Evolutionary conservation across 2,113 vertebrate species (phyloP).

Genomic region (Takifugu flavidus): DNA sequence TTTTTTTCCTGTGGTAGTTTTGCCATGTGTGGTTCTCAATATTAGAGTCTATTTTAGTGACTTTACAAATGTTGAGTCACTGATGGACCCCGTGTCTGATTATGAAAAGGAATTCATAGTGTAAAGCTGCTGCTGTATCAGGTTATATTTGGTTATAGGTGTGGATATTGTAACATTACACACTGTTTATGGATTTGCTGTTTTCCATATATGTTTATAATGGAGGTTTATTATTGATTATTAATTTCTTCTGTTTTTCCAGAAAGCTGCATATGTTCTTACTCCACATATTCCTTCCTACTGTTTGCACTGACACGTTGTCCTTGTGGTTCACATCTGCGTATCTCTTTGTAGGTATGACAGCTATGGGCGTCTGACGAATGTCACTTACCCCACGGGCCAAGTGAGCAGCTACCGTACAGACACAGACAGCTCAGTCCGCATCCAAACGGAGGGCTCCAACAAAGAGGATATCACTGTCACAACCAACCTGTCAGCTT

Average conservation of each 20-base stretch:
- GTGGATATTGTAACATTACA: conserved; percentile 14
- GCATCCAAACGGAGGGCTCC: conserved; percentile 89
- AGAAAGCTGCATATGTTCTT: too few relatives aligned
- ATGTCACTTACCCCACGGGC: conserved; percentile 95
- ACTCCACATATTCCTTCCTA: too few relatives aligned
- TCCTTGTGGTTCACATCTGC: conserved; percentile 19
- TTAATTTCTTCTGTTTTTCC: too few relatives aligned
- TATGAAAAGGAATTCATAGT: not conserved
- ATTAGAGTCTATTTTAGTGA: not conserved
- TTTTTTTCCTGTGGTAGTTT: conserved; percentile 6
- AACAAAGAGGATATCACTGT: conserved; percentile 94
- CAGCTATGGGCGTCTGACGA: conserved; percentile 92
- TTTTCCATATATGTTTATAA: too few relatives aligned
- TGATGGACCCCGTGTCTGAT: not conserved
- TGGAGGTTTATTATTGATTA: too few relatives aligned
- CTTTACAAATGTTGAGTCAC: not conserved
- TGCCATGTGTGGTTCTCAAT: not conserved
- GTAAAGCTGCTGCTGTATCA: conserved; percentile 1
- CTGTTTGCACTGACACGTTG: conserved; percentile 5
- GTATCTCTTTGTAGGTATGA: conserved; percentile 81
- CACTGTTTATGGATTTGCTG: too few relatives aligned
- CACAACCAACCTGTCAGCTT: conserved; percentile 95
- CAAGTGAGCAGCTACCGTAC: conserved; percentile 94
- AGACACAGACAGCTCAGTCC: conserved; percentile 87
- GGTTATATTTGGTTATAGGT: too few relatives aligned